Conservation (phyloP, 2,888 invertebrate genomes). For the Pterostichus madidus region DNA sequence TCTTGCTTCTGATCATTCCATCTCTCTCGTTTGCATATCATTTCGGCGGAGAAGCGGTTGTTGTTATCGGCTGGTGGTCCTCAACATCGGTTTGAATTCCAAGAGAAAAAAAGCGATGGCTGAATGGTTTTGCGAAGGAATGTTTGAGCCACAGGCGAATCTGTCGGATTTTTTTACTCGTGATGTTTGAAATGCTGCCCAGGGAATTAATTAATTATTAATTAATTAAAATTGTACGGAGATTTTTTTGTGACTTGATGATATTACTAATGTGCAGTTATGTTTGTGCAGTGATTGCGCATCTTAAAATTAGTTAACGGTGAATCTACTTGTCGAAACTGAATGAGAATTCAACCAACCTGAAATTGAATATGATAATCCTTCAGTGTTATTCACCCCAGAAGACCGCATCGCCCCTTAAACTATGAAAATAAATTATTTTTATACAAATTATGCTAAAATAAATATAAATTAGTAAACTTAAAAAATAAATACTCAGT, state of each 20-base stretch:
- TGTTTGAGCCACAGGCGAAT: conserved; percentile 15
- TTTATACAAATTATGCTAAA: too few relatives aligned
- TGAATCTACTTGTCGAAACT: neutral
- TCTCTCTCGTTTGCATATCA: conserved; percentile 10
- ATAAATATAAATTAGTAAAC: too few relatives aligned
- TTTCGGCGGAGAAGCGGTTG: conserved; percentile 1
- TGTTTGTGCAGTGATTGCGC: conserved; percentile 17
- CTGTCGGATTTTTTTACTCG: conserved; percentile 18
- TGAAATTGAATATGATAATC: too few relatives aligned
- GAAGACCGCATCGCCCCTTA: too few relatives aligned
- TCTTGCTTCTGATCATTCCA: neutral
- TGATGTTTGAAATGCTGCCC: conserved; percentile 8
- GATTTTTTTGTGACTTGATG: conserved; percentile 15
- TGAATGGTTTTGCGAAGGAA: conserved; percentile 25
- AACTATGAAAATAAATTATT: too few relatives aligned
- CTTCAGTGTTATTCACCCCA: too few relatives aligned
- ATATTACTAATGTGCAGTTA: conserved; percentile 38
- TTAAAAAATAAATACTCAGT: too few relatives aligned
- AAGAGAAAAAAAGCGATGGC: conserved; percentile 10
- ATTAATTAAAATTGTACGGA: conserved; percentile 39
- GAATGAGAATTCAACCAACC: neutral
- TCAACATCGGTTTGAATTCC: conserved; percentile 9
- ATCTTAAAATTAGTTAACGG: neutral
- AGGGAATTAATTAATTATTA: conserved; percentile 26
- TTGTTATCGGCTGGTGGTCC: conserved; percentile 21